phyloP scores from a whole-genome alignment of 2,113 vertebrate species.

The Apeltes quadracus region DNA sequence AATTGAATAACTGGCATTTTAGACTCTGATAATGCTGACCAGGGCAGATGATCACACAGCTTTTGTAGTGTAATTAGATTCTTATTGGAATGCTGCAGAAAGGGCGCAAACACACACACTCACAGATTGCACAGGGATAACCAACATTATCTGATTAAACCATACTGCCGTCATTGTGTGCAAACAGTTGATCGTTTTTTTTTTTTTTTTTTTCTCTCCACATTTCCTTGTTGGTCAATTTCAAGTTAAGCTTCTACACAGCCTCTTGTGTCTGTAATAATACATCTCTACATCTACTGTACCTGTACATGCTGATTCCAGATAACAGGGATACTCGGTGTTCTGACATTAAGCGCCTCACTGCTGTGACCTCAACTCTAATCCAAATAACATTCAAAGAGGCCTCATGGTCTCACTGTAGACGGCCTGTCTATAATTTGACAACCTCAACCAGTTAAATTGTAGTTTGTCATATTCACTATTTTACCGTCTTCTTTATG shows the following conservation, averaged over 20 bases:
- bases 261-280: neutral
- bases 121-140: conserved; percentile 10
- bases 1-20: conserved; percentile 23
- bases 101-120: neutral
- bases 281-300: conserved; percentile 1
- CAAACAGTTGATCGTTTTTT: conserved; percentile 18
- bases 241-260: conserved; percentile 19
- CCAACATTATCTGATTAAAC: conserved; percentile 41
- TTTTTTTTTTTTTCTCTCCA: conserved; percentile 39
- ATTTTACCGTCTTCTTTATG: neutral
- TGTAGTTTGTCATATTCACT: neutral
- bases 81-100: conserved; percentile 36
- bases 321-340: conserved; percentile 1
- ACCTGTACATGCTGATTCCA: conserved; percentile 29
- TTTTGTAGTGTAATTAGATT: conserved; percentile 54
- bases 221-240: conserved; percentile 23
- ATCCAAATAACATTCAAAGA: neutral
- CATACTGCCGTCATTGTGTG: conserved; percentile 22
- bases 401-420: too few relatives aligned
- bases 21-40: neutral
- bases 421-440: neutral
- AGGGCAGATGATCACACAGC: conserved; percentile 40
- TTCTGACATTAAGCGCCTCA: neutral
- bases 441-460: neutral
- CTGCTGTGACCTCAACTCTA: neutral